These are phyloP conservation scores for Synergus laeviventris DNA, from an alignment of 2,888 invertebrate genomes.

Conservation along the genomic window DNA sequence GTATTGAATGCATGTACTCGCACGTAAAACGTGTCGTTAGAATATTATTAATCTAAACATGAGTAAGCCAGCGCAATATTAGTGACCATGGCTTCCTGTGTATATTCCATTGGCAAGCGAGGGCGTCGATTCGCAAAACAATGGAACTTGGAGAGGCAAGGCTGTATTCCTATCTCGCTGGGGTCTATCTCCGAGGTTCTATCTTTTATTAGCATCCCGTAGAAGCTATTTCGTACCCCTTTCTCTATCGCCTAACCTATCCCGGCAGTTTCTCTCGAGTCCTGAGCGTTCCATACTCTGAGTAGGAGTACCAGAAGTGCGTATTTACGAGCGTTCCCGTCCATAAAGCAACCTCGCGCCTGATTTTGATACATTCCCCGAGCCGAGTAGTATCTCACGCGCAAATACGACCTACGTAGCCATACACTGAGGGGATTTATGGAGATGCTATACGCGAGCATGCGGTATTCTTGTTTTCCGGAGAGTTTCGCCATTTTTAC, in stretches of 20 bases:
- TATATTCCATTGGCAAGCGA: constrained; percentile 26
- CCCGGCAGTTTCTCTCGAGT: constrained; percentile 66
- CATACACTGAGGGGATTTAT: constrained; percentile 72
- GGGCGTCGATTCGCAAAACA: constrained; percentile 64
- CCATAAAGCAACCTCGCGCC: constrained; percentile 77
- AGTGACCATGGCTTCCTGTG: constrained; percentile 38
- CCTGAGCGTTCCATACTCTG: constrained; percentile 63
- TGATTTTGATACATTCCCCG: constrained; percentile 76
- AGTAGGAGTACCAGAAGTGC: constrained; percentile 74
- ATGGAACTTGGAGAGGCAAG: constrained; percentile 55
- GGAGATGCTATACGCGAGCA: constrained; percentile 67
- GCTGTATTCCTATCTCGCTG: constrained; percentile 57
- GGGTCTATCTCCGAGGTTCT: constrained; percentile 67
- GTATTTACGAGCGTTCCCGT: constrained; percentile 76
- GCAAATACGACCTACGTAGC: constrained; percentile 76
- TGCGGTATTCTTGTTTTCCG: constrained; percentile 52
- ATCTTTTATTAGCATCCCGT: constrained; percentile 75
- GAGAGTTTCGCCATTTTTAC: constrained; percentile 47
- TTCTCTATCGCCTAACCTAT: constrained; percentile 70
- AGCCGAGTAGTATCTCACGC: constrained; percentile 75
- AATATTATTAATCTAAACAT: constrained; percentile 36
- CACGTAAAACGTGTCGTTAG: constrained; percentile 37
- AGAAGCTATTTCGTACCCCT: constrained; percentile 71
- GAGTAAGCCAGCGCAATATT: constrained; percentile 23
- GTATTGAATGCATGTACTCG: constrained; percentile 33